Evolutionary conservation across 1,140 invertebrate species (phyloP).

Genomic region (Drosophila prosaltans): DNA sequence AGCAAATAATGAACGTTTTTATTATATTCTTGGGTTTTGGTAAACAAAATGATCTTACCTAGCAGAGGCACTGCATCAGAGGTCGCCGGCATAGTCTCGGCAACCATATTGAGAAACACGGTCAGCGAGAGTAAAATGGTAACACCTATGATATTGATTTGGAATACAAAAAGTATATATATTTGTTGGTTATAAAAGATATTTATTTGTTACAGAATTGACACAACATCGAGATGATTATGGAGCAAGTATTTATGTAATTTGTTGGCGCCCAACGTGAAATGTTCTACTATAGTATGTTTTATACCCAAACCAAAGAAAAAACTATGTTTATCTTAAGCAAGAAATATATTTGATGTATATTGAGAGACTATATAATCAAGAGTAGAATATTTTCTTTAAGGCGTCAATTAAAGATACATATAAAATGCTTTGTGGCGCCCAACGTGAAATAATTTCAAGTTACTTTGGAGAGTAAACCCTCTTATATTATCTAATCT

Average conservation of each 20-base stretch:
- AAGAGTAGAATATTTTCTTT: too few relatives aligned
- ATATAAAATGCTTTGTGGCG: too few relatives aligned
- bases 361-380: too few relatives aligned
- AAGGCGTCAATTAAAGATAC: too few relatives aligned
- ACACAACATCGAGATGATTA: constrained; percentile 1
- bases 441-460: too few relatives aligned
- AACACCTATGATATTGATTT: constrained; percentile 89
- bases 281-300: not conserved
- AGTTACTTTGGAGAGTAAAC: too few relatives aligned
- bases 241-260: not conserved
- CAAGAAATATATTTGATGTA: too few relatives aligned
- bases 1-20: constrained; percentile 3
- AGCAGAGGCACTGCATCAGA: constrained; percentile 92
- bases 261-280: not conserved
- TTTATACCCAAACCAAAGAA: too few relatives aligned
- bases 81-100: constrained; percentile 96
- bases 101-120: constrained; percentile 98
- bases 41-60: constrained; percentile 83
- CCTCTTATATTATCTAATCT: too few relatives aligned
- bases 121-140: constrained; percentile 99
- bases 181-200: not conserved
- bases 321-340: too few relatives aligned
- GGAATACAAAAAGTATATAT: constrained; percentile 11
- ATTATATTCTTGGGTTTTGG: constrained; percentile 39
- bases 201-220: not conserved